phyloP scores from a whole-genome alignment of 1,140 invertebrate genomes.

The Lamellibrachia luymesi region DNA sequence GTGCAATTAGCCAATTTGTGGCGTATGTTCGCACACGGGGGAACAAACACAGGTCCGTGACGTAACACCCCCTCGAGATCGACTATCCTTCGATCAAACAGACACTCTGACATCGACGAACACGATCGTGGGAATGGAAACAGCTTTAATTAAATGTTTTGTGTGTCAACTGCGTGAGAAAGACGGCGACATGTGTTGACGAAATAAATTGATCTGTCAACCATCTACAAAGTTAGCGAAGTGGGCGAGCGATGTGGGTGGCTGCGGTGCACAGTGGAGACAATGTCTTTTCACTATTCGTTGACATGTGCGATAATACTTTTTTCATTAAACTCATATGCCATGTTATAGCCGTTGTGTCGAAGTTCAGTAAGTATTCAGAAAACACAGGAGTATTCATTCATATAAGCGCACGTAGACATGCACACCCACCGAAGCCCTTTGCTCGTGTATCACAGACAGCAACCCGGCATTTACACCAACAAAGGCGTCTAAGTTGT shows the following conservation, averaged over 20 bases:
- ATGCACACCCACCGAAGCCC: neutral
- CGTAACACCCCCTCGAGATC: neutral
- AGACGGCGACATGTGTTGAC: neutral
- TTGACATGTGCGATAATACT: no score
- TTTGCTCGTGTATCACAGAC: no score
- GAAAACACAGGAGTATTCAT: no score
- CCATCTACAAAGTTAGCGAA: neutral
- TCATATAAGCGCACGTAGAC: neutral
- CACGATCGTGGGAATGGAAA: neutral
- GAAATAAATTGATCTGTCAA: neutral
- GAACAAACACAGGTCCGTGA: neutral
- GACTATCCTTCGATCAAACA: neutral
- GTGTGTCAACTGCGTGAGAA: neutral
- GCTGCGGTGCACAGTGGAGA: neutral
- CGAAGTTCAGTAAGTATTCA: no score
- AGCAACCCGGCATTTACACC: no score
- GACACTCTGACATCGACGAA: neutral
- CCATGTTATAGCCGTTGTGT: no score
- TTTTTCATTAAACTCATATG: no score
- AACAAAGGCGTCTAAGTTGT: no score
- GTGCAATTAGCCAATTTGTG: no score
- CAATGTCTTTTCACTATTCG: neutral
- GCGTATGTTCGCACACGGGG: neutral
- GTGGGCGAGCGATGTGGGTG: neutral
- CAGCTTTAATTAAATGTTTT: neutral